Conservation (phyloP, 2,113 vertebrate species). For the Baryphthengus martii region DNA sequence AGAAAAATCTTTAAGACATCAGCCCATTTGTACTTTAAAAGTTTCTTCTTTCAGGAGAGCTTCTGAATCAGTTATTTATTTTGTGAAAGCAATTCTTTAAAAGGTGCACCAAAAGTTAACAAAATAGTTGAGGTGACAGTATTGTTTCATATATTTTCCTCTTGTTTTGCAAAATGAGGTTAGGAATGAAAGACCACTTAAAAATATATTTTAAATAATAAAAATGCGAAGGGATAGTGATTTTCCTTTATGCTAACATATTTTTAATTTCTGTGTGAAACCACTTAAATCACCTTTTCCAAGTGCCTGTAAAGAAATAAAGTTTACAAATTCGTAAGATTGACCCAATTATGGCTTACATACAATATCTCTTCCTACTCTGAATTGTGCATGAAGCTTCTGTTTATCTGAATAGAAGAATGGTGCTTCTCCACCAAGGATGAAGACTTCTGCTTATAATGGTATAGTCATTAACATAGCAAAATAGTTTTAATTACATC, state of each 20-base stretch:
- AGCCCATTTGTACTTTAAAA: background rate
- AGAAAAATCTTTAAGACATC: background rate
- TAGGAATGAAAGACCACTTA: background rate
- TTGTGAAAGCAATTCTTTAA: background rate
- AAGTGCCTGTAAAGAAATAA: background rate
- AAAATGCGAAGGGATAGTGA: background rate
- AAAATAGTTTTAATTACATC: background rate
- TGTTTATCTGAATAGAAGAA: background rate
- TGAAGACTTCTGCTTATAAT: background rate
- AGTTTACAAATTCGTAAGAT: background rate
- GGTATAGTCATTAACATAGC: background rate
- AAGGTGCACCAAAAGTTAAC: background rate
- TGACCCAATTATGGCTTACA: background rate
- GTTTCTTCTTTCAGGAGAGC: background rate
- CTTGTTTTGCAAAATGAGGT: background rate
- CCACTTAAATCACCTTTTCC: background rate
- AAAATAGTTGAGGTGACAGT: background rate
- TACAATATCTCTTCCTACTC: background rate
- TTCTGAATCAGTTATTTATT: background rate
- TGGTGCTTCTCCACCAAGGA: background rate
- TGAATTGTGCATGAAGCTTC: background rate
- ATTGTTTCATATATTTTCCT: background rate
- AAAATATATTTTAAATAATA: background rate
- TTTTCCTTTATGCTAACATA: background rate
- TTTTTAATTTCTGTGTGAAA: background rate